These are phyloP conservation scores for Myotis brandtii DNA, from an alignment of 2,113 vertebrate genomes.

Conservation along the genomic window DNA sequence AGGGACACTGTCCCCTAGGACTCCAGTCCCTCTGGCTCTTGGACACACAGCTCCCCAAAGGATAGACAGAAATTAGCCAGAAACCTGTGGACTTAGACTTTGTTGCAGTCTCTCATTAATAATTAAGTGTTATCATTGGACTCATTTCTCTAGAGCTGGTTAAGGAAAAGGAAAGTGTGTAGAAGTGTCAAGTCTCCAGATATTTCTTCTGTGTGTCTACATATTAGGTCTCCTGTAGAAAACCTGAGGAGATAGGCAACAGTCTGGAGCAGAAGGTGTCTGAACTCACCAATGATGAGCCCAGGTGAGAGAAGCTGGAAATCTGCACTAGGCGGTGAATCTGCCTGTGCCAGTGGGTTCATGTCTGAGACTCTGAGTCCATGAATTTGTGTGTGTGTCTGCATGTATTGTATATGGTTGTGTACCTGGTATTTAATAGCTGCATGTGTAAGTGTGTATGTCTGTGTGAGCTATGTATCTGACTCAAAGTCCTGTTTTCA, in stretches of 20 bases:
- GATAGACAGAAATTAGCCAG: too few relatives aligned
- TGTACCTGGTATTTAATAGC: rapidly evolving
- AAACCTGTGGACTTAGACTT: too few relatives aligned
- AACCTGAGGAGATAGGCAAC: neutral
- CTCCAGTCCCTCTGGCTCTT: too few relatives aligned
- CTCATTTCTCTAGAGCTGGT: neutral
- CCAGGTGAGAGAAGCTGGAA: neutral
- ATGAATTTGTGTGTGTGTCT: neutral
- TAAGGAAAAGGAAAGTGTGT: neutral
- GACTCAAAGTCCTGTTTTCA: too few relatives aligned
- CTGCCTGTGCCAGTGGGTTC: neutral
- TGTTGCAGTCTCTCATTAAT: too few relatives aligned
- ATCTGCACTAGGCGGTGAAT: neutral
- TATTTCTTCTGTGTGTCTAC: neutral
- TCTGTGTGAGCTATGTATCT: neutral
- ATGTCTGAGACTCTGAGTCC: neutral
- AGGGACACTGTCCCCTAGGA: too few relatives aligned
- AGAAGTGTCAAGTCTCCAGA: neutral
- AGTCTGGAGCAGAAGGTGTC: neutral
- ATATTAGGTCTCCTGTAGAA: neutral
- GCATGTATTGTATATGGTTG: neutral
- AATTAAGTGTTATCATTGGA: neutral
- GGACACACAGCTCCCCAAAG: too few relatives aligned
- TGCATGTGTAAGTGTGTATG: neutral
- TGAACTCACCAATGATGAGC: neutral